These are phyloP conservation scores for Hepsetus odoe DNA, from an alignment of 2,113 vertebrate species.

Conservation along the genomic window DNA sequence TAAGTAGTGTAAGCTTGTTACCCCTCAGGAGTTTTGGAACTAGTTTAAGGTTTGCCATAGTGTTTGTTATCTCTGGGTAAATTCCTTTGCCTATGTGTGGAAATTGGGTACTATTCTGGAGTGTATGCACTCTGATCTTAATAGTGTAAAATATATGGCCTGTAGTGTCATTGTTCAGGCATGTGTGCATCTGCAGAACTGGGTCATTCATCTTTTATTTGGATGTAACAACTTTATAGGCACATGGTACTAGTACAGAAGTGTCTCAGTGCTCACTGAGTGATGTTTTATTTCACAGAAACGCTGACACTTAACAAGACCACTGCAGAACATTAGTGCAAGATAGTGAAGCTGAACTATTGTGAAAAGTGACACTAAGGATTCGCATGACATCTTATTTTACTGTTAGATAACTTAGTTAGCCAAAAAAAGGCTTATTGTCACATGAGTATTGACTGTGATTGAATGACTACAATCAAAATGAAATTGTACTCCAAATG, in stretches of 20 bases:
- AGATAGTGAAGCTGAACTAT: not conserved
- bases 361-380: not conserved
- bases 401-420: too few species aligned
- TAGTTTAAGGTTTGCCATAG: not conserved
- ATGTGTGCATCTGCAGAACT: not conserved
- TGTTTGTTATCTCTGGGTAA: not conserved
- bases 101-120: not conserved
- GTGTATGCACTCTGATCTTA: too few species aligned
- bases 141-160: not conserved
- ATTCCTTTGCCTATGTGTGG: not conserved
- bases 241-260: too few species aligned
- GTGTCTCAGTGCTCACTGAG: not conserved
- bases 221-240: not conserved
- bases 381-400: not conserved
- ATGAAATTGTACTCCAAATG: too few species aligned
- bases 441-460: too few species aligned
- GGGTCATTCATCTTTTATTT: not conserved
- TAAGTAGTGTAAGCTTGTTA: not conserved
- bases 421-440: too few species aligned
- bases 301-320: not conserved
- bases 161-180: not conserved
- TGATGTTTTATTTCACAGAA: not conserved
- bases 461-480: too few species aligned
- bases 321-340: not conserved
- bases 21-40: not conserved